Conservation (phyloP, 1,140 invertebrate genomes). For the Bradysia coprophila region DNA sequence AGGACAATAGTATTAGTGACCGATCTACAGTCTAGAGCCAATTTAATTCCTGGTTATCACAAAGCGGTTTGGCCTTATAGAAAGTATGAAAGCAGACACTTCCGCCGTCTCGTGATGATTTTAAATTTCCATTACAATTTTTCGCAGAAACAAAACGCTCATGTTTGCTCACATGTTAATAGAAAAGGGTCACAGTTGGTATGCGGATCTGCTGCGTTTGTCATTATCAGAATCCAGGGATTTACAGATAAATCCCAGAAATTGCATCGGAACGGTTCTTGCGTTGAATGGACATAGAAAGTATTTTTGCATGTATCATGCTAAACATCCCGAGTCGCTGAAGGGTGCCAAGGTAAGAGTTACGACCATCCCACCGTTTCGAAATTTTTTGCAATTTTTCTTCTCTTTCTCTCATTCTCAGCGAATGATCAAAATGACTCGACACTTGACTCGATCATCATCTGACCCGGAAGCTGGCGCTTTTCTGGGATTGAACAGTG, state of each 20-base stretch:
- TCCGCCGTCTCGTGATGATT: not conserved
- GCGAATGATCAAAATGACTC: slow-evolving; percentile 44
- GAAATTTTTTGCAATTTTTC: not conserved
- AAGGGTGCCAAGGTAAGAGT: slow-evolving; percentile 33
- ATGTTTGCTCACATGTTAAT: slow-evolving; percentile 86
- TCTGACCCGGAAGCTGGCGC: slow-evolving; percentile 53
- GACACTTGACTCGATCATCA: slow-evolving; percentile 30
- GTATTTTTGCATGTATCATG: slow-evolving; percentile 98
- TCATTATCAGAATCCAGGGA: slow-evolving; percentile 63
- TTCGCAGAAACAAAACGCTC: slow-evolving; percentile 61
- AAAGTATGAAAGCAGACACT: slow-evolving; percentile 64
- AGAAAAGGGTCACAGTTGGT: slow-evolving; percentile 85
- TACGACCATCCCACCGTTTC: slow-evolving; percentile 2
- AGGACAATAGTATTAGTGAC: slow-evolving; percentile 81
- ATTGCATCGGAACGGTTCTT: slow-evolving; percentile 93
- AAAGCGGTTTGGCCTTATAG: slow-evolving; percentile 87
- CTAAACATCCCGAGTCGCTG: slow-evolving; percentile 52
- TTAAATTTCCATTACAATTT: slow-evolving; percentile 3
- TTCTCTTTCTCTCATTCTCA: slow-evolving; percentile 19
- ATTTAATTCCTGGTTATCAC: slow-evolving; percentile 79
- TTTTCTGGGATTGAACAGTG: slow-evolving; percentile 57
- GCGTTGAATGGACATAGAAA: slow-evolving; percentile 89
- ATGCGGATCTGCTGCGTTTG: slow-evolving; percentile 68
- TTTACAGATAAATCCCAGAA: slow-evolving; percentile 84
- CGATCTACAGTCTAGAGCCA: slow-evolving; percentile 69